phyloP scores from a whole-genome alignment of 2,797 vertebrate species.

The Silurus aristotelis region DNA sequence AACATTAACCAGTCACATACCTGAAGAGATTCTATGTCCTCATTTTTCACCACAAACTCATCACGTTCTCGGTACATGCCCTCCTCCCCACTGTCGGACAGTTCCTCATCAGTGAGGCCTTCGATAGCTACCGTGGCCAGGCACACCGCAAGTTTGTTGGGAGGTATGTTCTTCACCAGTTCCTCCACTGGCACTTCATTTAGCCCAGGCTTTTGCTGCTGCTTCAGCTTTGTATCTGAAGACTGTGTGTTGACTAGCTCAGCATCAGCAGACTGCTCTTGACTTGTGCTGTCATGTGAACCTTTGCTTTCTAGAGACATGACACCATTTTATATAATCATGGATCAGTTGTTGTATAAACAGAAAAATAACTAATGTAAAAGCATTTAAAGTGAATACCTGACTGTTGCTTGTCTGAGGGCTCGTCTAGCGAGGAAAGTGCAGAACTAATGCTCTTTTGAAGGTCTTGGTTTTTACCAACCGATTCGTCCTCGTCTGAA shows the following conservation, averaged over 20 bases:
- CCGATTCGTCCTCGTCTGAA: constrained; percentile 95
- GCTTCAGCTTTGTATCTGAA: constrained; percentile 65
- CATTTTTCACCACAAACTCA: constrained; percentile 97
- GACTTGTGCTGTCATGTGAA: constrained; percentile 68
- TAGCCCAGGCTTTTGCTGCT: constrained; percentile 64
- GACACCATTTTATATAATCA: constrained; percentile 8
- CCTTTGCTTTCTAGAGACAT: constrained; percentile 64
- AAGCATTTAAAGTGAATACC: constrained; percentile 61
- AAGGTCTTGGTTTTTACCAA: constrained; percentile 86
- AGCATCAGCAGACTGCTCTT: constrained; percentile 63
- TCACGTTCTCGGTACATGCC: constrained; percentile 97
- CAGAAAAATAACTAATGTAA: not conserved
- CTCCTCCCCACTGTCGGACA: constrained; percentile 92
- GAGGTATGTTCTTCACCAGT: constrained; percentile 68
- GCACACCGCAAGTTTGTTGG: constrained; percentile 79
- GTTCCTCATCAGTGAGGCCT: constrained; percentile 90
- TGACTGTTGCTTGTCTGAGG: constrained; percentile 82
- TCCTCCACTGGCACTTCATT: constrained; percentile 60
- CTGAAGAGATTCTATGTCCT: constrained; percentile 92
- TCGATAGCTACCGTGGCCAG: constrained; percentile 86
- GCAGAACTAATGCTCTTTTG: constrained; percentile 90
- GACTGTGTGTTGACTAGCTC: constrained; percentile 61
- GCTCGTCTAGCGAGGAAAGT: constrained; percentile 84
- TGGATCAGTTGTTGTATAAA: not conserved
- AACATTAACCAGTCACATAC: constrained; percentile 65